Evolutionary conservation across 2,888 invertebrate species (phyloP).

Genomic region (Eustalomyia histrio): DNA sequence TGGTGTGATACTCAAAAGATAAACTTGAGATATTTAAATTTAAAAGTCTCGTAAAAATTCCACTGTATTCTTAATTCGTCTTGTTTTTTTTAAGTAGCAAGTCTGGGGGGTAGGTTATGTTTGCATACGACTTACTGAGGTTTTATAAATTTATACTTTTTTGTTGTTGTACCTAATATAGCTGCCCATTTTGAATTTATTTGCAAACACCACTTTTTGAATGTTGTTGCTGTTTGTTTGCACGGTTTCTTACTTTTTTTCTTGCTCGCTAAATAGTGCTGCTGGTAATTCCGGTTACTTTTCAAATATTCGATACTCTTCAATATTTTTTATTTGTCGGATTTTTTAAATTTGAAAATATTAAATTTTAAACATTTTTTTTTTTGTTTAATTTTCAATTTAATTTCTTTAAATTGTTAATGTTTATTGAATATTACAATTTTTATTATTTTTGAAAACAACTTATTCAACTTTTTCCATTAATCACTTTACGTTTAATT

Average conservation of each 20-base stretch:
- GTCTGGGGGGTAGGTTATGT: constrained; percentile 17
- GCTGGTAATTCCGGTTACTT: too few relatives aligned
- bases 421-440: too few relatives aligned
- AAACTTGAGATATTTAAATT: constrained; percentile 21
- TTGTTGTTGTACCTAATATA: constrained; percentile 40
- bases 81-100: constrained; percentile 26
- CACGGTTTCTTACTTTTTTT: constrained; percentile 25
- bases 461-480: too few relatives aligned
- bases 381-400: too few relatives aligned
- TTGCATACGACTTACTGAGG: constrained; percentile 41
- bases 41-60: constrained; percentile 43
- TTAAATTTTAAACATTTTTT: too few relatives aligned
- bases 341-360: too few relatives aligned
- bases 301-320: too few relatives aligned
- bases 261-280: constrained; percentile 41
- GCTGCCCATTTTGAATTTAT: constrained; percentile 58
- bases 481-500: too few relatives aligned
- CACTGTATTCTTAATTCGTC: constrained; percentile 42
- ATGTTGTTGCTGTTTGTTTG: constrained; percentile 36
- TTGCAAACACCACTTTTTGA: constrained; percentile 53
- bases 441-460: too few relatives aligned
- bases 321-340: too few relatives aligned
- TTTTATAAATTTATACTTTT: constrained; percentile 15
- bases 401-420: too few relatives aligned
- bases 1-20: constrained; percentile 20